Percentiles rank a stretch among this genome's conserved stretches.
These are phyloP conservation scores for Acanthornis magna DNA, from an alignment of 2,797 vertebrate species.

Conservation along the genomic window DNA sequence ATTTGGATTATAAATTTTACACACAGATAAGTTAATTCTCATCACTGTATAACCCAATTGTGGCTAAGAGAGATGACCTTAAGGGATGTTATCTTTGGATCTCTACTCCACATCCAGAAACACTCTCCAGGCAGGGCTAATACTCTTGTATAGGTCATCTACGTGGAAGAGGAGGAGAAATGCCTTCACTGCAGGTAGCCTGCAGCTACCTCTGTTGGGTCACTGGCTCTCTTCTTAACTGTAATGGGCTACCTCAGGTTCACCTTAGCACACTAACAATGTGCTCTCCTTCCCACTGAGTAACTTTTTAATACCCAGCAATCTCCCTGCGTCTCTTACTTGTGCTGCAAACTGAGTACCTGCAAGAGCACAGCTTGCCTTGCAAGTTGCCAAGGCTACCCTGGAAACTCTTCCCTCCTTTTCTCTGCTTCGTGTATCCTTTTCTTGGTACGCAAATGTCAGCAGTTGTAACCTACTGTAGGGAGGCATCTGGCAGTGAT, in stretches of 20 bases:
- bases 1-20: neutral
- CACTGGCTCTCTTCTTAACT: neutral
- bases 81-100: neutral
- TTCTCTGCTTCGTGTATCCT: neutral
- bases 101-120: neutral
- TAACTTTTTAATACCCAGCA: neutral
- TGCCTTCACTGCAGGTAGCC: neutral
- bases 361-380: constrained; percentile 48
- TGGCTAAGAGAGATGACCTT: neutral
- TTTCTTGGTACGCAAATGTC: constrained; percentile 37
- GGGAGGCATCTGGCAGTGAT: constrained; percentile 54
- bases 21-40: neutral
- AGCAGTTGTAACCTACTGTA: constrained; percentile 42
- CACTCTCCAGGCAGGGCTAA: neutral
- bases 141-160: neutral
- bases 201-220: neutral
- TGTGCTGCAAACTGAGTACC: neutral
- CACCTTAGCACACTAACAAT: rapidly evolving
- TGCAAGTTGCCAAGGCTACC: constrained; percentile 29
- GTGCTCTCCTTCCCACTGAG: neutral
- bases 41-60: neutral
- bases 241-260: neutral
- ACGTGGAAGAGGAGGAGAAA: neutral
- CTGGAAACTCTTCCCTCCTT: constrained; percentile 1
- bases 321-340: rapidly evolving